phyloP scores from a whole-genome alignment of 2,113 vertebrate genomes.

The Crotalus horridus region DNA sequence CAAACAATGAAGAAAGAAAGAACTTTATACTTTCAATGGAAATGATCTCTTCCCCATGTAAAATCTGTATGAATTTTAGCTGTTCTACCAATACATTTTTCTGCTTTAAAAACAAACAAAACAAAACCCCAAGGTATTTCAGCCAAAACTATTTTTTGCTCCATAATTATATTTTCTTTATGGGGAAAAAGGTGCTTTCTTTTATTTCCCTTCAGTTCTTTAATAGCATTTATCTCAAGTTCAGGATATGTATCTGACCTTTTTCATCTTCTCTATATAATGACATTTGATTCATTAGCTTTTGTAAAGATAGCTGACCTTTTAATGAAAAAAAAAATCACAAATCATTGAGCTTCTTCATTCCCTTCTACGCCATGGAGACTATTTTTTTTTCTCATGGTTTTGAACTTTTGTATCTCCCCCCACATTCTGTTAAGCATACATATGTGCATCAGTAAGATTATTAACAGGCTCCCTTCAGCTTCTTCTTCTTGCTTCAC shows the following conservation, averaged over 20 bases:
- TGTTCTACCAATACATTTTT: neutral
- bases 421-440: neutral
- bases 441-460: neutral
- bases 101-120: neutral
- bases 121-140: neutral
- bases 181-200: constrained; percentile 29
- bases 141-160: constrained; percentile 29
- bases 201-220: constrained; percentile 37
- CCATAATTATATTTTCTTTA: constrained; percentile 48
- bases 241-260: constrained; percentile 67
- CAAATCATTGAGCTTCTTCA: constrained; percentile 41
- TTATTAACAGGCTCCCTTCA: neutral
- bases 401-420: neutral
- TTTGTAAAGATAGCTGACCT: constrained; percentile 64
- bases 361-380: constrained; percentile 16
- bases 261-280: constrained; percentile 57
- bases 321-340: constrained; percentile 37
- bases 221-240: constrained; percentile 56
- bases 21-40: neutral
- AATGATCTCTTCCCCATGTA: neutral
- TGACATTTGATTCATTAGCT: constrained; percentile 63
- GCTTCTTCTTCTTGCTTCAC: neutral
- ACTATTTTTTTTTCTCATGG: neutral
- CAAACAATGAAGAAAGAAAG: neutral
- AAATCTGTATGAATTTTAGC: neutral